These are phyloP conservation scores for Anastrepha ludens DNA, from an alignment of 1,140 invertebrate species.

Conservation along the genomic window DNA sequence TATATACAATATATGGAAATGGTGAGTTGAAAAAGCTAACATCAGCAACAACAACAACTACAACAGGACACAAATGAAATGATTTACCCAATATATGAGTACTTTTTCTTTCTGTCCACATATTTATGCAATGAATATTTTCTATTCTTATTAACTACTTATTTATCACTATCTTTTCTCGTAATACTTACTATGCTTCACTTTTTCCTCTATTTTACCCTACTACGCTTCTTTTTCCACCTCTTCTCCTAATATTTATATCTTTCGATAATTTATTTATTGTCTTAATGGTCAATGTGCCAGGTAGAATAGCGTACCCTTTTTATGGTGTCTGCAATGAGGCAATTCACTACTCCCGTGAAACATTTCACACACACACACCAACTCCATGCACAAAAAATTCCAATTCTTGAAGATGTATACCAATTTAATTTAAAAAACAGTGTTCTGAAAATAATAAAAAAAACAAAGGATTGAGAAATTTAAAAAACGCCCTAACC, in stretches of 20 bases:
- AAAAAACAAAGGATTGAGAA: too few species aligned
- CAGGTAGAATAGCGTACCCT: background rate
- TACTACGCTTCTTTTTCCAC: background rate
- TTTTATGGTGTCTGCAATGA: background rate
- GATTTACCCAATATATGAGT: background rate
- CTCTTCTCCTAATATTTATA: background rate
- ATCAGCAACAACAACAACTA: background rate
- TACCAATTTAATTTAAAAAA: too few species aligned
- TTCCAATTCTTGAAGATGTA: too few species aligned
- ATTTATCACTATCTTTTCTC: too few species aligned
- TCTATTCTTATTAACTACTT: too few species aligned
- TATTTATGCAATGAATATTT: background rate
- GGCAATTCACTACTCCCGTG: too few species aligned
- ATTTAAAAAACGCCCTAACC: too few species aligned
- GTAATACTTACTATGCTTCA: too few species aligned
- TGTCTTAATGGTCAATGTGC: background rate
- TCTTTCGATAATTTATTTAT: background rate
- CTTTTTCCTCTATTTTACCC: background rate
- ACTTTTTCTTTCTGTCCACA: background rate
- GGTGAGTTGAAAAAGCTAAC: conserved; percentile 65
- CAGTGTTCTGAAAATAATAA: too few species aligned
- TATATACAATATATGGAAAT: conserved; percentile 74
- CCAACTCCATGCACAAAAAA: too few species aligned
- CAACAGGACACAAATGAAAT: background rate
- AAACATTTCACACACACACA: too few species aligned